Conservation (phyloP, 2,113 vertebrate genomes). For the Regulus satrapa region DNA sequence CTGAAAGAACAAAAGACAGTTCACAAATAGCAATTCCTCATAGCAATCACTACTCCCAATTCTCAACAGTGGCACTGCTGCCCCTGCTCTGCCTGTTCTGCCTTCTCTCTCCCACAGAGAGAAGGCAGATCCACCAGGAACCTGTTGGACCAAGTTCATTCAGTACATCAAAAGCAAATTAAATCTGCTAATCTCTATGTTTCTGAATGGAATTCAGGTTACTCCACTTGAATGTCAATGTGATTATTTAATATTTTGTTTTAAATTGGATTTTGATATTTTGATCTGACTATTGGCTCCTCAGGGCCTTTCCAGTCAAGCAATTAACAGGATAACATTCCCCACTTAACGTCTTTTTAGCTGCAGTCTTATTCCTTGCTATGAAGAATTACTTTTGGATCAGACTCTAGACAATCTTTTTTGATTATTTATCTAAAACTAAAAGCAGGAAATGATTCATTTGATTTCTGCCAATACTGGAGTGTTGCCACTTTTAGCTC, state of each 20-base stretch:
- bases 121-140: neutral
- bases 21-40: neutral
- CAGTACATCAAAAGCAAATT: neutral
- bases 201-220: neutral
- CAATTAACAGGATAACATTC: neutral
- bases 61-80: neutral
- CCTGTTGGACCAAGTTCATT: neutral
- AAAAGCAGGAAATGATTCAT: conserved; percentile 90
- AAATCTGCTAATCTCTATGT: neutral
- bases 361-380: conserved; percentile 19
- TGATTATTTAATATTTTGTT: conserved; percentile 5
- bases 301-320: neutral
- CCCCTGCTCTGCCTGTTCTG: neutral
- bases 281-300: neutral
- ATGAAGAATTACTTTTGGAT: conserved; percentile 76
- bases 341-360: conserved; percentile 24
- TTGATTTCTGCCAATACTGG: conserved; percentile 87
- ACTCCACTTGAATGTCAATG: neutral
- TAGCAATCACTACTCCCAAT: neutral
- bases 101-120: neutral
- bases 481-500: conserved; percentile 83
- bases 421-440: conserved; percentile 83
- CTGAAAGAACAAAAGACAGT: neutral
- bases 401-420: conserved; percentile 78
- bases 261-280: conserved; percentile 39